Conservation (phyloP, 2,888 invertebrate species). For the Rhorus exstirpatorius region DNA sequence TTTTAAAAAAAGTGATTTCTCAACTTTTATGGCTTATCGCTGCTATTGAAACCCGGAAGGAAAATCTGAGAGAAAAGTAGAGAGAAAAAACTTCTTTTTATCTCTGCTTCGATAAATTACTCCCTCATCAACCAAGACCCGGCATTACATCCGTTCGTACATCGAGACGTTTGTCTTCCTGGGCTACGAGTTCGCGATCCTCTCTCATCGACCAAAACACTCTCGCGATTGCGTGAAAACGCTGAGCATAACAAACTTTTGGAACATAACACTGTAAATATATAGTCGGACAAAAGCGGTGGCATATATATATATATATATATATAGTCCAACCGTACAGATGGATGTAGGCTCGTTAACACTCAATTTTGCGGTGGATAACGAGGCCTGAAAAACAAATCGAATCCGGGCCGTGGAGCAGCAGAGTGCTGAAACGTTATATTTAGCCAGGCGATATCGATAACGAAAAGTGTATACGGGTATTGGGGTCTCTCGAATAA, state of each 20-base stretch:
- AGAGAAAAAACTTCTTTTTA: constrained; percentile 8
- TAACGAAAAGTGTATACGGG: constrained; percentile 47
- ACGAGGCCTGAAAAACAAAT: constrained; percentile 62
- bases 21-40: too few relatives aligned
- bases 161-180: constrained; percentile 17
- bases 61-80: constrained; percentile 10
- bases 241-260: constrained; percentile 26
- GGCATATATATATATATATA: constrained; percentile 2
- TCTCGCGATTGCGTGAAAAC: constrained; percentile 67
- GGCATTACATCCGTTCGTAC: constrained; percentile 61
- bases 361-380: constrained; percentile 80
- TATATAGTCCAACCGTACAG: constrained; percentile 14
- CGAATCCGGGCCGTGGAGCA: constrained; percentile 34
- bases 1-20: too few relatives aligned
- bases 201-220: constrained; percentile 34
- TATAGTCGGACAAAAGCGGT: constrained; percentile 30
- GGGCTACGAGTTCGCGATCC: constrained; percentile 45
- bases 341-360: constrained; percentile 79
- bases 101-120: constrained; percentile 53
- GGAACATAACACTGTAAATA: constrained; percentile 43
- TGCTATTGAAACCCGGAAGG: not conserved
- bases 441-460: constrained; percentile 42
- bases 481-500: constrained; percentile 17
- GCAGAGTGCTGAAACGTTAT: constrained; percentile 40
- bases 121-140: constrained; percentile 48